Evolutionary conservation across 1,140 invertebrate genomes (phyloP).

Genomic region (Platyscapa corneri): DNA sequence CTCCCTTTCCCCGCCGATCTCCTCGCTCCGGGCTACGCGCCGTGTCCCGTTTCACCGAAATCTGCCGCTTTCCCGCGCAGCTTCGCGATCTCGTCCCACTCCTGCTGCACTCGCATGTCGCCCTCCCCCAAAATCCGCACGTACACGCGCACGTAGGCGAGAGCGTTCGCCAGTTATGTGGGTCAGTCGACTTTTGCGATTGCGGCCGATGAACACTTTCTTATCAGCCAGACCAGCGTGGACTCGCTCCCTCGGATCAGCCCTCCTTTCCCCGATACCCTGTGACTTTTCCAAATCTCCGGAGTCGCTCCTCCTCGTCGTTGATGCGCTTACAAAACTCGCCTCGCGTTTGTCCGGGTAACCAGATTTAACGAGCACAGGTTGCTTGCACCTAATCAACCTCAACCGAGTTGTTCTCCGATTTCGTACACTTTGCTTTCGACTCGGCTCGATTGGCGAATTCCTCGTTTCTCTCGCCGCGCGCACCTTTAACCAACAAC

Average conservation of each 20-base stretch:
- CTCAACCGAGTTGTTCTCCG: no score
- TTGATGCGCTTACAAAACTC: not conserved
- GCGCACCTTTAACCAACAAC: no score
- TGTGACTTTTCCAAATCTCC: no score
- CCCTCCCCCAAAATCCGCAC: not conserved
- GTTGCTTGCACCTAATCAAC: not conserved
- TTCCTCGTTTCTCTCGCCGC: no score
- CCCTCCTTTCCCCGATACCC: not conserved
- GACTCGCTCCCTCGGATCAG: not conserved
- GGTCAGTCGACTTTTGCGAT: not conserved
- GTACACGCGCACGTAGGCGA: not conserved
- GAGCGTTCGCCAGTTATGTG: not conserved
- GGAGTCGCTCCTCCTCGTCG: no score
- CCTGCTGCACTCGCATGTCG: not conserved
- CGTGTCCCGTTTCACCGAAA: slow-evolving; percentile 70
- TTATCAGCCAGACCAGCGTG: not conserved
- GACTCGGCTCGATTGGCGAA: not conserved
- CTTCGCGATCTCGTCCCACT: slow-evolving; percentile 17
- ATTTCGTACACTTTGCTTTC: not conserved
- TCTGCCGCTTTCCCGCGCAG: slow-evolving; percentile 55
- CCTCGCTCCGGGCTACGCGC: slow-evolving; percentile 65
- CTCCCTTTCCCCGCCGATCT: slow-evolving; percentile 55
- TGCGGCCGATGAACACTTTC: not conserved
- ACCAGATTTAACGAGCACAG: not conserved
- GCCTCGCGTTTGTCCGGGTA: not conserved